Evolutionary conservation across 2,797 vertebrate genomes (phyloP).

Genomic region (Nannoperca obscura): DNA sequence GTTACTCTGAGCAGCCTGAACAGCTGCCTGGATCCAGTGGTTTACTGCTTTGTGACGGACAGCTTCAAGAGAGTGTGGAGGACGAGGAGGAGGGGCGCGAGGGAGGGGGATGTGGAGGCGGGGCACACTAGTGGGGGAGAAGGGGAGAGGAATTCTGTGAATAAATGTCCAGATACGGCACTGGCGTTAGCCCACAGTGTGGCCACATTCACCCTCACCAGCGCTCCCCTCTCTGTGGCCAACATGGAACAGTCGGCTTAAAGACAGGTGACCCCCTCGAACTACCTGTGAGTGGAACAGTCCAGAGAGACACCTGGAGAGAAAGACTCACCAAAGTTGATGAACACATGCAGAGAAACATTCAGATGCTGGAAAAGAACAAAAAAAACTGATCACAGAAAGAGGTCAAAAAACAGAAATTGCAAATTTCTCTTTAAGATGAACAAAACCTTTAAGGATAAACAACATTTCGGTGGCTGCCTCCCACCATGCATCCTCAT

Average conservation of each 20-base stretch:
- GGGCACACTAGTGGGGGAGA: constrained; percentile 57
- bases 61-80: constrained; percentile 88
- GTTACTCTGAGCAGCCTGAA: constrained; percentile 96
- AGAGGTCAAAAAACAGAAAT: not conserved
- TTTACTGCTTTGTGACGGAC: constrained; percentile 97
- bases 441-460: not conserved
- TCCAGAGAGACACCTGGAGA: constrained; percentile 23
- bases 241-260: constrained; percentile 26
- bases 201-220: constrained; percentile 69
- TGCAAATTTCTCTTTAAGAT: not conserved
- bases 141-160: constrained; percentile 48
- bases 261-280: not conserved
- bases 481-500: not conserved
- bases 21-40: constrained; percentile 96
- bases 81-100: constrained; percentile 71
- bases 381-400: not conserved
- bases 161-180: constrained; percentile 66
- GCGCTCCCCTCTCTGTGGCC: constrained; percentile 39
- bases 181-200: constrained; percentile 74
- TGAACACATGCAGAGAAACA: not conserved
- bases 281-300: constrained; percentile 3
- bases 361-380: not conserved
- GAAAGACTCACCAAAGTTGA: constrained; percentile 13
- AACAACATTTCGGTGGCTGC: not conserved
- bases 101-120: constrained; percentile 38